Evolutionary conservation across 1,140 invertebrate species (phyloP).

Genomic region (Penaeus indicus): DNA sequence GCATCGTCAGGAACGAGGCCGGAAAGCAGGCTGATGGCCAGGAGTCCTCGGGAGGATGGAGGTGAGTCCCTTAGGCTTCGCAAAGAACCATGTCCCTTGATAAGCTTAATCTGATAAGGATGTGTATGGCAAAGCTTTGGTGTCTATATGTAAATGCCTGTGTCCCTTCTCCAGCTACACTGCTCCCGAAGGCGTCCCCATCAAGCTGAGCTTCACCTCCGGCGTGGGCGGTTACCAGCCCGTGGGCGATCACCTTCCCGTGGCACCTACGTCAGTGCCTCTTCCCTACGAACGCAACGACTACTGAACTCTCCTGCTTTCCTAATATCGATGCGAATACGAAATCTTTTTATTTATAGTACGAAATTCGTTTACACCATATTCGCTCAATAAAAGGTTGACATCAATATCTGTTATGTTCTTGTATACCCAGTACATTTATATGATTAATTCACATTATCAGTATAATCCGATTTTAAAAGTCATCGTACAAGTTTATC

Average conservation of each 20-base stretch:
- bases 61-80: not conserved
- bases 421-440: too few species aligned
- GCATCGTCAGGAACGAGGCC: not conserved
- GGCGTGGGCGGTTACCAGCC: not conserved
- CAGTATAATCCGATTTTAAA: too few species aligned
- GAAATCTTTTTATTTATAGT: too few species aligned
- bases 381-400: too few species aligned
- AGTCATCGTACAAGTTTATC: too few species aligned
- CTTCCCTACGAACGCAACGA: conserved; percentile 13
- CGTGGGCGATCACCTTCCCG: not conserved
- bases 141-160: not conserved
- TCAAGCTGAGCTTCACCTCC: not conserved
- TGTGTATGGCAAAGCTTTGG: too few species aligned
- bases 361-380: too few species aligned
- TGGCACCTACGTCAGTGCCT: not conserved
- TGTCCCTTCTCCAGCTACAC: conserved; percentile 2
- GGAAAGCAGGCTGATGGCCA: conserved; percentile 1
- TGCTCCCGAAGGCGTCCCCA: conserved; percentile 6
- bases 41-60: not conserved
- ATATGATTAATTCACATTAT: too few species aligned
- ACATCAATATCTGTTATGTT: too few species aligned
- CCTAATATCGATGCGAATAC: too few species aligned
- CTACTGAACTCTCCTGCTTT: too few species aligned
- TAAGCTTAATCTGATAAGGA: too few species aligned
- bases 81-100: not conserved